Conservation (phyloP, 2,113 vertebrate species). For the Uria lomvia region DNA sequence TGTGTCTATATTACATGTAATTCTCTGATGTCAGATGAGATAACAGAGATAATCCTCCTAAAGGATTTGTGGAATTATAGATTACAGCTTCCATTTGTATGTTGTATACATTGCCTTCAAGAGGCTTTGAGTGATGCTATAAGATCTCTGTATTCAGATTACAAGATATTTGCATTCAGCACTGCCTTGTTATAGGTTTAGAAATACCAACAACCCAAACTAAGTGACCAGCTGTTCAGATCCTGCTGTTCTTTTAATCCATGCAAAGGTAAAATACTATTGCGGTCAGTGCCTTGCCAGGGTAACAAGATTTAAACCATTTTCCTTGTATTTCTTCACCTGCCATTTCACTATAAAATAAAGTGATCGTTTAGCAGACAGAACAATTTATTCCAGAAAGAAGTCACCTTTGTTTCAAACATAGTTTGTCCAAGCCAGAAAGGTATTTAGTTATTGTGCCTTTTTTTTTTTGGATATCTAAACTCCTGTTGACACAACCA, state of each 20-base stretch:
- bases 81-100: not conserved
- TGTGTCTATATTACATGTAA: constrained; percentile 46
- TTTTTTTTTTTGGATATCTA: not conserved
- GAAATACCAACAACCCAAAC: not conserved
- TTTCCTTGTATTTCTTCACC: not conserved
- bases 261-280: not conserved
- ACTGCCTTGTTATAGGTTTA: not conserved
- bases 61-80: constrained; percentile 48
- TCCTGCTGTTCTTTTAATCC: constrained; percentile 7
- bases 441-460: not conserved
- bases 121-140: constrained; percentile 8
- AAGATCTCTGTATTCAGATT: constrained; percentile 24
- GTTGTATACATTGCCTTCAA: constrained; percentile 11
- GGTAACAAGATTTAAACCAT: not conserved
- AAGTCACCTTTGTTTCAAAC: not conserved
- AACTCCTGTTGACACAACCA: not conserved
- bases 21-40: constrained; percentile 54
- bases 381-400: not conserved
- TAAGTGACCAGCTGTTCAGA: not conserved
- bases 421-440: not conserved
- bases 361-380: not conserved
- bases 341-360: not conserved
- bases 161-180: not conserved
- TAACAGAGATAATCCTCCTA: constrained; percentile 56
- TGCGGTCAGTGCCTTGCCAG: not conserved